Conservation (phyloP, 2,888 invertebrate genomes). For the Eubasilissa splendida region DNA sequence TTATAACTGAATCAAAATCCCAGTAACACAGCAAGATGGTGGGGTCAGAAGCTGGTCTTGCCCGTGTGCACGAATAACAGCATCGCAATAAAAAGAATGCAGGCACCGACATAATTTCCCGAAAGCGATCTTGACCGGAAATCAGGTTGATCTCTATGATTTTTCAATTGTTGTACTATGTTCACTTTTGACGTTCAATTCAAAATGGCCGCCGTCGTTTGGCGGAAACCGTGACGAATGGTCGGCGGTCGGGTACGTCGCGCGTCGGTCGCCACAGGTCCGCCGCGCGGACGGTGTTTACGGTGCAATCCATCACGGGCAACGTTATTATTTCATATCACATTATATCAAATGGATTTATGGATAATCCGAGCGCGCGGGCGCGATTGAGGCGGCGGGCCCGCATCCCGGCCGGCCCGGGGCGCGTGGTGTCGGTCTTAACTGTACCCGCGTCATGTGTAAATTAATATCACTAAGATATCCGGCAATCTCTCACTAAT, state of each 20-base stretch:
- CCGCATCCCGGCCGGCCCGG: not conserved
- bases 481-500: no score
- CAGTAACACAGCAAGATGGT: no score
- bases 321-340: conserved; percentile 41
- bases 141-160: no score
- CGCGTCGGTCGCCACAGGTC: not conserved
- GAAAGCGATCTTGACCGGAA: no score
- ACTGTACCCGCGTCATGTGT: no score
- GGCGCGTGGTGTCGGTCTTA: not conserved
- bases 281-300: conserved; percentile 8
- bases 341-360: conserved; percentile 34
- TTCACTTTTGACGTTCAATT: not conserved
- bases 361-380: conserved; percentile 28
- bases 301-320: conserved; percentile 25
- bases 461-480: no score
- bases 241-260: no score
- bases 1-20: no score
- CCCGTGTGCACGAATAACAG: no score
- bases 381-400: not conserved
- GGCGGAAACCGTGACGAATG: conserved; percentile 31
- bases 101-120: no score
- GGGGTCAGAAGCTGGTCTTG: no score
- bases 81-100: no score
- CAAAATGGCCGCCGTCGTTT: conserved; percentile 1
- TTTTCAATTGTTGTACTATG: not conserved